A percentile compares a stretch with the other conserved stretches of the same genome.
These are phyloP conservation scores for Napeogenes inachia DNA, from an alignment of 2,888 invertebrate genomes.

Conservation along the genomic window DNA sequence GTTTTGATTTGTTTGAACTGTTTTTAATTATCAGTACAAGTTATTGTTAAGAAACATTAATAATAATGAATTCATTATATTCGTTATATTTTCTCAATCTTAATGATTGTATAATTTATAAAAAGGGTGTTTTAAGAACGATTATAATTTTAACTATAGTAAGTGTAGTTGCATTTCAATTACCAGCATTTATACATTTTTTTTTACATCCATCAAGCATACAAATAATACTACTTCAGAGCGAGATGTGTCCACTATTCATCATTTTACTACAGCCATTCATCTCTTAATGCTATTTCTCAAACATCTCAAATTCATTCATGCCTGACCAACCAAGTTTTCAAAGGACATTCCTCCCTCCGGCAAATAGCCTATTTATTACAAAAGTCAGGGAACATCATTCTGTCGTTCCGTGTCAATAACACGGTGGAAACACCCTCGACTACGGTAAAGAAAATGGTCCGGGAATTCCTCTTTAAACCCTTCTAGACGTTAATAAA, in stretches of 20 bases:
- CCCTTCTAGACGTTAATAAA: slow-evolving; percentile 70
- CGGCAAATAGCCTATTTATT: slow-evolving; percentile 29
- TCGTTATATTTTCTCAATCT: too few species aligned
- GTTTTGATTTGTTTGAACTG: slow-evolving; percentile 19
- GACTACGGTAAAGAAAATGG: slow-evolving; percentile 52
- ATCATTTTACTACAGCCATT: not conserved
- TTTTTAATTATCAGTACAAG: slow-evolving; percentile 5
- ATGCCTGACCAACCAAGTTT: slow-evolving; percentile 28
- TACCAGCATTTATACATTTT: too few species aligned
- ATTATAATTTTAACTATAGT: too few species aligned
- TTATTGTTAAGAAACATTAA: not conserved
- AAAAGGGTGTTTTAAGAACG: too few species aligned
- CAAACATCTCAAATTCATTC: slow-evolving; percentile 14
- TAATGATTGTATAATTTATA: too few species aligned
- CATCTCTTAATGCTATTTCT: not conserved
- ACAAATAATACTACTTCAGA: too few species aligned
- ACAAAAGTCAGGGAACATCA: slow-evolving; percentile 20
- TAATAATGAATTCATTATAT: not conserved
- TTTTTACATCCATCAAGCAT: too few species aligned
- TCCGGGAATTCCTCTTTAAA: slow-evolving; percentile 57
- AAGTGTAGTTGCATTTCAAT: too few species aligned
- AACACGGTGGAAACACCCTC: slow-evolving; percentile 41
- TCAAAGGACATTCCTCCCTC: slow-evolving; percentile 27
- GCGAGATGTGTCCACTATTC: too few species aligned
- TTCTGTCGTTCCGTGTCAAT: slow-evolving; percentile 32